Conservation (phyloP, 2,797 vertebrate genomes). For the Enteromius thamalakanensis region DNA sequence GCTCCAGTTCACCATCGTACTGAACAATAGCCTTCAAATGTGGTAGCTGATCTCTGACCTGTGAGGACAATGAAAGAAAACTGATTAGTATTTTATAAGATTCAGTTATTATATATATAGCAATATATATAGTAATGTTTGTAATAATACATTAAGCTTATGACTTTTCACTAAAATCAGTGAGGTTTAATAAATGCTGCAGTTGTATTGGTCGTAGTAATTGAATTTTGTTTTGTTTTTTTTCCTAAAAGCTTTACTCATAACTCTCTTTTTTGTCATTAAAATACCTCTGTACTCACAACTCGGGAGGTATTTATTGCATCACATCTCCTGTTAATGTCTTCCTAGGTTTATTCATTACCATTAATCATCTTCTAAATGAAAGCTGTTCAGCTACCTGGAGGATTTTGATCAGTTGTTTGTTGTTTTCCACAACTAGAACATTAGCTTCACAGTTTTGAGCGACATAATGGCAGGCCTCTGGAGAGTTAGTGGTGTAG, state of each 20-base stretch:
- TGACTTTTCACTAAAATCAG: background rate
- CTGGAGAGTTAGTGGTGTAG: slow-evolving; percentile 80
- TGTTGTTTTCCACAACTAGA: slow-evolving; percentile 80
- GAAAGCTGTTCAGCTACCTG: slow-evolving; percentile 66
- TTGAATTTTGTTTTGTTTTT: background rate
- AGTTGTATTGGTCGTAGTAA: background rate
- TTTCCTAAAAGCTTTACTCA: background rate
- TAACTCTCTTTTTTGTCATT: background rate
- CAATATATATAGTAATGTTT: background rate
- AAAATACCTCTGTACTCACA: background rate
- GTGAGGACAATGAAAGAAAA: slow-evolving; percentile 1
- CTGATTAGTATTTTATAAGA: background rate
- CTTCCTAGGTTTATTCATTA: background rate
- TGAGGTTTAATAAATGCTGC: background rate
- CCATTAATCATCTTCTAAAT: background rate
- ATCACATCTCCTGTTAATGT: background rate
- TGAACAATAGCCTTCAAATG: slow-evolving; percentile 83
- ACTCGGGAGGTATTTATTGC: background rate
- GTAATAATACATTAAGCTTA: too few relatives aligned
- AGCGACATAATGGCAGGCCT: slow-evolving; percentile 80
- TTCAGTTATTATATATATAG: background rate
- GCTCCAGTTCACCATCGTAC: slow-evolving; percentile 78
- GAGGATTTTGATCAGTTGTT: slow-evolving; percentile 81
- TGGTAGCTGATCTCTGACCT: slow-evolving; percentile 80
- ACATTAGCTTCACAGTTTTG: slow-evolving; percentile 76